Conservation (phyloP, 2,113 vertebrate species). For the Odontophorus gujanensis region DNA sequence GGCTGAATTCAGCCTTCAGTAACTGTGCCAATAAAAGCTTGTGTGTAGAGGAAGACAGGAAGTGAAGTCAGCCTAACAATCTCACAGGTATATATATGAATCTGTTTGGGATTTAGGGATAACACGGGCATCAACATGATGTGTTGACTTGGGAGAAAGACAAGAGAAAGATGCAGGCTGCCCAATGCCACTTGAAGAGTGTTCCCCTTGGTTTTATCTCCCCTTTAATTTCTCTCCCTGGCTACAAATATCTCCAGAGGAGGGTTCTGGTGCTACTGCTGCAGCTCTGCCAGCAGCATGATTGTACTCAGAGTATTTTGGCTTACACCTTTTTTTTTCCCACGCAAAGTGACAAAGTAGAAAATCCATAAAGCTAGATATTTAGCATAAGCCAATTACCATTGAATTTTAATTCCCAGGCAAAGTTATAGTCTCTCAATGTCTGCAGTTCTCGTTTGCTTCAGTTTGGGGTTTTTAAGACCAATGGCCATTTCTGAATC, state of each 20-base stretch:
- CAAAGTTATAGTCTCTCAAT: background rate
- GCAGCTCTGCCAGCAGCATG: slow-evolving; percentile 60
- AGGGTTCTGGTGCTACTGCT: background rate
- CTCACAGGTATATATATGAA: background rate
- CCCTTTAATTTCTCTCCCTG: background rate
- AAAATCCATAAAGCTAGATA: slow-evolving; percentile 60
- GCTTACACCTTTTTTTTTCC: slow-evolving; percentile 66
- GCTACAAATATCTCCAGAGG: slow-evolving; percentile 11
- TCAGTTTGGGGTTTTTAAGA: background rate
- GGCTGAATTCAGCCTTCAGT: background rate
- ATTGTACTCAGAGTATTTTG: slow-evolving; percentile 64
- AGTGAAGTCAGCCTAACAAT: background rate
- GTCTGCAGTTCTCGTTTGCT: background rate
- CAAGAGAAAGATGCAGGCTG: background rate
- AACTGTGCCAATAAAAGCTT: background rate
- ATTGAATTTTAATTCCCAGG: slow-evolving; percentile 47
- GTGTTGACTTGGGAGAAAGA: background rate
- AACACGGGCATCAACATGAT: background rate
- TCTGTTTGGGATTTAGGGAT: background rate
- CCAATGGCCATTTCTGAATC: background rate
- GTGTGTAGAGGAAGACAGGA: background rate
- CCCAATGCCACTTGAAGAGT: accelerated
- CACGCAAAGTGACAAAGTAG: slow-evolving; percentile 66
- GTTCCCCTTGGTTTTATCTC: background rate
- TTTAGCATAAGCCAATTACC: slow-evolving; percentile 54